These are phyloP conservation scores for Urechis unicinctus DNA, from an alignment of 2,888 invertebrate genomes.

Conservation along the genomic window DNA sequence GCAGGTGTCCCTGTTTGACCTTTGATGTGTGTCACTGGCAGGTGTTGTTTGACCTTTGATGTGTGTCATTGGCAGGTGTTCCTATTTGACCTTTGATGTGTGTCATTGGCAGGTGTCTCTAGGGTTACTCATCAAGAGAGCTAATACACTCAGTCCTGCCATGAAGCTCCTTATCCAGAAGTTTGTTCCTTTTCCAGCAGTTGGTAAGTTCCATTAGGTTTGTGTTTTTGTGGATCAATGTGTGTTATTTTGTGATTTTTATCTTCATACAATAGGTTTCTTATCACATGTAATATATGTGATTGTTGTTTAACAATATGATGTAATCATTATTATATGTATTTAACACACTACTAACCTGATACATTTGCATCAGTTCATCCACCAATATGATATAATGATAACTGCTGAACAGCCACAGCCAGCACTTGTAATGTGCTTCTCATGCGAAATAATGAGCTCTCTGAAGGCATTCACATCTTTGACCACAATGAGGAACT, in stretches of 20 bases:
- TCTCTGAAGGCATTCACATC: constrained; percentile 52
- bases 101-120: constrained; percentile 39
- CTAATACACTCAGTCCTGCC: constrained; percentile 41
- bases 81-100: neutral
- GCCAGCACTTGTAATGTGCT: constrained; percentile 53
- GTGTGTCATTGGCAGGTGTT: too few species aligned
- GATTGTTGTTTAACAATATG: neutral
- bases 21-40: too few species aligned
- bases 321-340: too few species aligned
- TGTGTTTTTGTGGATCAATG: neutral
- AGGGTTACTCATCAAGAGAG: constrained; percentile 40
- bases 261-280: too few species aligned
- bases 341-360: neutral
- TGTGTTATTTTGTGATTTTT: neutral
- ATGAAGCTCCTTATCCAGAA: constrained; percentile 50
- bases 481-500: constrained; percentile 46
- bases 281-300: neutral
- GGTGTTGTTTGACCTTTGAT: too few species aligned
- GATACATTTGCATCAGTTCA: neutral
- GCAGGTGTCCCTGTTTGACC: too few species aligned
- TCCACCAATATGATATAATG: neutral
- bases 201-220: constrained; percentile 49
- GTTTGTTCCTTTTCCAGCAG: constrained; percentile 53
- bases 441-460: constrained; percentile 53
- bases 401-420: constrained; percentile 32